A percentile compares a stretch with the other conserved stretches of the same genome.
phyloP scores from a whole-genome alignment of 2,888 invertebrate genomes.

The Drosophila colorata region DNA sequence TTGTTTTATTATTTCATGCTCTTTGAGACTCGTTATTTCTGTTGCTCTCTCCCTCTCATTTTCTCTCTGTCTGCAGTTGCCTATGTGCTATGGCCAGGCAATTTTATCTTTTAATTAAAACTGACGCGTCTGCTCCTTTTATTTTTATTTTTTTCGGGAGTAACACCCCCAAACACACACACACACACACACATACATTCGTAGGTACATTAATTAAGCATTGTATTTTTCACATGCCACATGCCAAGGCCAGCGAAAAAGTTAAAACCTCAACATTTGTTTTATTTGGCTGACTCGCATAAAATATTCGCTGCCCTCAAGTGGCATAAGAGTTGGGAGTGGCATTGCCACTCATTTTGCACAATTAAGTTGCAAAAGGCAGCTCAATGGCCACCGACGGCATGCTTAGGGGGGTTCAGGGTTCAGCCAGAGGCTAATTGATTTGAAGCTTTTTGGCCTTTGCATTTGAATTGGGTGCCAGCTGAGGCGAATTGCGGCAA shows the following conservation, averaged over 20 bases:
- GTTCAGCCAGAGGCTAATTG: constrained; percentile 69
- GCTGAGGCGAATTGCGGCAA: constrained; percentile 40
- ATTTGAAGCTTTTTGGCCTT: constrained; percentile 66
- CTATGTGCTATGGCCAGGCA: constrained; percentile 46
- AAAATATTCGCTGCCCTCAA: constrained; percentile 50
- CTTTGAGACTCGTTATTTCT: constrained; percentile 59
- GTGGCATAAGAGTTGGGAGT: constrained; percentile 29
- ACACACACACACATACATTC: constrained; percentile 13
- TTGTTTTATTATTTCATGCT: constrained; percentile 71
- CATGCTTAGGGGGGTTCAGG: constrained; percentile 22
- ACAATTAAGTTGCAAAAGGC: constrained; percentile 63
- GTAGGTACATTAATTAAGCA: constrained; percentile 71
- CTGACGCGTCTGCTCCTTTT: constrained; percentile 58
- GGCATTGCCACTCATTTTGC: constrained; percentile 53
- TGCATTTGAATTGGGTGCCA: constrained; percentile 30
- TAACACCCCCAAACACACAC: neutral
- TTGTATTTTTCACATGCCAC: constrained; percentile 62
- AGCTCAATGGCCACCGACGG: neutral
- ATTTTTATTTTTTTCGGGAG: constrained; percentile 20
- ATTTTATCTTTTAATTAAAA: constrained; percentile 80
- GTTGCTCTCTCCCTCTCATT: neutral
- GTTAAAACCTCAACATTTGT: constrained; percentile 61
- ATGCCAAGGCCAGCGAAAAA: constrained; percentile 40
- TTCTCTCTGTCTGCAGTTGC: constrained; percentile 11
- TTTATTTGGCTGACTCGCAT: constrained; percentile 67